Evolutionary conservation across 1,140 invertebrate species (phyloP), one percentile per base, ranked within the genome.

Genomic region (Zaprionus taronus): DNA sequence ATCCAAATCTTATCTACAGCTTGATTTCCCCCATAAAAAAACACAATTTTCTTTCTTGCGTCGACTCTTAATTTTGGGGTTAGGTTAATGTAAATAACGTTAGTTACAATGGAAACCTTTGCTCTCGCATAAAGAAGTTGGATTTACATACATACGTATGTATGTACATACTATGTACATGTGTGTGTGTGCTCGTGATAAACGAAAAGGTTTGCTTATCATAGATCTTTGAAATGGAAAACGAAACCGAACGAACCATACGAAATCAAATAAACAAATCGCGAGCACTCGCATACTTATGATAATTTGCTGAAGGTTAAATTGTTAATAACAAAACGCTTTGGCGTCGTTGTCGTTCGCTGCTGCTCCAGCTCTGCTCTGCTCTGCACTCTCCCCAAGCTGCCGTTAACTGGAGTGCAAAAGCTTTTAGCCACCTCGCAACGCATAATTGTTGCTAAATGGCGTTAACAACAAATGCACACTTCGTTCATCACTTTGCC

Each of bases 221-320:
- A 38, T 2, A 63, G 70, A 65, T 75, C 68, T 66, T 12, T 24
- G 53, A 62, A 66, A 75, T 66, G 41, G 60, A 73, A 51, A 63
- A 51, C 44, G 44, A 73, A 80, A 69, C 36, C 64, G 47, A 63
- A 11, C n/a, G n/a, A 47, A 17, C n/a, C 41, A 47, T 17, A 47
- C n/a, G n/a, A 61, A 67, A 63, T 26, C 20, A 28, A 77, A 56
- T 70, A 67, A 72, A 68, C 74, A 73, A 81, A 73, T 61, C 22
- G 47, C 62, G 28, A 76, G 61, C 72, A 65, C 58, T 83, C 80
- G 66, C 77, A 83, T 79, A 69, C 51, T 79, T 71, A 79, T 83
- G 80, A 79, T 83, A 83, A 83, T 83, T 83, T 71, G 62, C 72
- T 69, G 76, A 83, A 83, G 81, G 80, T 81, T 81, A 75, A 72